Evolutionary conservation across 2,797 vertebrate species (phyloP).

Genomic region (Leptodactylus fallax): DNA sequence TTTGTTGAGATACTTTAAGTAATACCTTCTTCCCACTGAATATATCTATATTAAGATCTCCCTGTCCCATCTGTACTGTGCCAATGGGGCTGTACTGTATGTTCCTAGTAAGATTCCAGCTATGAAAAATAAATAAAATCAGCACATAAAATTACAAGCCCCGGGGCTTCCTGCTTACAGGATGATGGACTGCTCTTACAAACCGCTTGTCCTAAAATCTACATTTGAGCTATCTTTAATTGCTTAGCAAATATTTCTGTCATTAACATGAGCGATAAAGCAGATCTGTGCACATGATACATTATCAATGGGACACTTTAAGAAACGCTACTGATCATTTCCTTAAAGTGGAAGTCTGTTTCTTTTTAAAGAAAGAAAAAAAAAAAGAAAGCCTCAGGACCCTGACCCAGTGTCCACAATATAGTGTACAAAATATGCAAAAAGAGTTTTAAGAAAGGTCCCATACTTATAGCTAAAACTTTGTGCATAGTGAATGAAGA

Average conservation of each 20-base stretch:
- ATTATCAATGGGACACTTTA: neutral
- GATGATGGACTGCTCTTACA: neutral
- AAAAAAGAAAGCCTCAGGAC: too few relatives aligned
- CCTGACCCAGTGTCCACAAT: too few relatives aligned
- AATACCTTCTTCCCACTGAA: neutral
- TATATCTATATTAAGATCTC: neutral
- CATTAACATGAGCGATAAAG: neutral
- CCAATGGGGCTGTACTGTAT: neutral
- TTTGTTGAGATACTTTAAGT: too few relatives aligned
- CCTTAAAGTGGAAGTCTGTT: neutral
- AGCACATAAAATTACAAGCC: neutral
- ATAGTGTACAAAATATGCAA: too few relatives aligned
- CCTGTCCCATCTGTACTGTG: neutral
- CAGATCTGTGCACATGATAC: neutral
- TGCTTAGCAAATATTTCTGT: neutral
- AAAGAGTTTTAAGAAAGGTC: too few relatives aligned
- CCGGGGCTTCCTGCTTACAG: neutral
- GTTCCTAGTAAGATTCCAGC: neutral
- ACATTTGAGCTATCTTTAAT: neutral
- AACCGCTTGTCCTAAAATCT: neutral
- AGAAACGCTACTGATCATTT: neutral
- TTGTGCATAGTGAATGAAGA: too few relatives aligned
- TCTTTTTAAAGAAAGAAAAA: neutral
- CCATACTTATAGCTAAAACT: too few relatives aligned
- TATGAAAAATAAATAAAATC: neutral